A percentile compares a stretch with the other conserved stretches of the same genome.
These are phyloP conservation scores for Ellobius talpinus DNA, from an alignment of 2,113 vertebrate species.

Conservation along the genomic window DNA sequence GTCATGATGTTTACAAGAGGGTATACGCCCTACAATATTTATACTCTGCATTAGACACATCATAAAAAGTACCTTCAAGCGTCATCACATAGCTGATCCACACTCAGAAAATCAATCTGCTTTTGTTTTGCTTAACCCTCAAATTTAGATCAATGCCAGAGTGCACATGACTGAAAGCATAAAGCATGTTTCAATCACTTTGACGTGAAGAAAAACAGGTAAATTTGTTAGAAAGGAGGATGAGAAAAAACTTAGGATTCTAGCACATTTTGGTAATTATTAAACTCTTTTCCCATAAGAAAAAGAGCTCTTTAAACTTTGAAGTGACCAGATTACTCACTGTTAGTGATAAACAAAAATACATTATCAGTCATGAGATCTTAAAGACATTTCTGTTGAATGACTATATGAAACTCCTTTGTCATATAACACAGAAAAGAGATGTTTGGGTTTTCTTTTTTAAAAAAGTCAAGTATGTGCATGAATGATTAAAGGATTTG, in stretches of 20 bases:
- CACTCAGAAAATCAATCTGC: constrained; percentile 55
- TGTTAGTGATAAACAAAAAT: constrained; percentile 32
- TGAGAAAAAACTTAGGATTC: constrained; percentile 45
- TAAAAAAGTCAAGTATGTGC: neutral
- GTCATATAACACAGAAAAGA: constrained; percentile 23
- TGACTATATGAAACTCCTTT: constrained; percentile 34
- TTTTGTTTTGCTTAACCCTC: constrained; percentile 65
- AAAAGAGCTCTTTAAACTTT: constrained; percentile 52
- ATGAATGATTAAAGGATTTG: neutral
- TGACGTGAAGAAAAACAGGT: constrained; percentile 40
- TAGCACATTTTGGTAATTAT: neutral
- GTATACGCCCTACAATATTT: constrained; percentile 43
- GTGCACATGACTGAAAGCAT: constrained; percentile 48
- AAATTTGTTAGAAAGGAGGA: constrained; percentile 42
- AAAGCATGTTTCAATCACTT: constrained; percentile 41
- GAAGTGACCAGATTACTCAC: constrained; percentile 29
- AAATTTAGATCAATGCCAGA: constrained; percentile 54
- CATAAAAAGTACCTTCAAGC: constrained; percentile 41
- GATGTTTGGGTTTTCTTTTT: neutral
- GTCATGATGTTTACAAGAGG: neutral
- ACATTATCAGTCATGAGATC: neutral
- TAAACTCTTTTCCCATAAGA: constrained; percentile 34
- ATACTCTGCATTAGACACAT: constrained; percentile 46
- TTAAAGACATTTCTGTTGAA: constrained; percentile 54
- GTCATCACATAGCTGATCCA: constrained; percentile 47